Conservation (phyloP, 2,888 invertebrate genomes). For the Uropetala carovei region DNA sequence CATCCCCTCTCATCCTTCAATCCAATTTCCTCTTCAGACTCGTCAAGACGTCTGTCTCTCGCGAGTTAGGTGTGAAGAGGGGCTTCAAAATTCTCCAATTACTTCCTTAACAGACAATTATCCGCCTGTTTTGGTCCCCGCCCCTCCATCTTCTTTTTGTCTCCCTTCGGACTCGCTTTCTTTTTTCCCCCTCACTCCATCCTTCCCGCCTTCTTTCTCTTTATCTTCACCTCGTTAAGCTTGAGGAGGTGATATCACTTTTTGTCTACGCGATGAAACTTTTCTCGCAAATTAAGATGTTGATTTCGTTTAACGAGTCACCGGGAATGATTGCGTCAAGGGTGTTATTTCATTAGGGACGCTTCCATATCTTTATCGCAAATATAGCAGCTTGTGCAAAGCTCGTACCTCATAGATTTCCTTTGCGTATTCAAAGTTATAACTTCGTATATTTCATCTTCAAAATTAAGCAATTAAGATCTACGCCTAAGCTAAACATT, state of each 20-base stretch:
- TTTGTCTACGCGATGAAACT: neutral
- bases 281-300: conserved; percentile 8
- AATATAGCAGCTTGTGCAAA: neutral
- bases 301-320: conserved; percentile 32
- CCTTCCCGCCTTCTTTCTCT: neutral
- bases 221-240: neutral
- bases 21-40: conserved; percentile 11
- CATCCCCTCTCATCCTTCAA: neutral
- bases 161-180: neutral
- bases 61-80: conserved; percentile 32
- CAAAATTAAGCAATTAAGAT: no score
- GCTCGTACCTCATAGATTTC: no score
- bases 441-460: no score
- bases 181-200: neutral
- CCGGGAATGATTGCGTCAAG: conserved; percentile 4
- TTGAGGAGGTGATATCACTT: neutral
- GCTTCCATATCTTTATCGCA: conserved; percentile 7
- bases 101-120: conserved; percentile 35
- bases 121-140: neutral
- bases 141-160: neutral
- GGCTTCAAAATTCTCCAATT: conserved; percentile 15
- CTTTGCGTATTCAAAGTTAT: no score
- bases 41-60: conserved; percentile 5
- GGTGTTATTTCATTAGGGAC: conserved; percentile 8
- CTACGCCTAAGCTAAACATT: no score